A percentile compares a stretch with the other conserved stretches of the same genome.
Conservation (phyloP, 2,797 vertebrate species). For the Megaceryle alcyon region DNA sequence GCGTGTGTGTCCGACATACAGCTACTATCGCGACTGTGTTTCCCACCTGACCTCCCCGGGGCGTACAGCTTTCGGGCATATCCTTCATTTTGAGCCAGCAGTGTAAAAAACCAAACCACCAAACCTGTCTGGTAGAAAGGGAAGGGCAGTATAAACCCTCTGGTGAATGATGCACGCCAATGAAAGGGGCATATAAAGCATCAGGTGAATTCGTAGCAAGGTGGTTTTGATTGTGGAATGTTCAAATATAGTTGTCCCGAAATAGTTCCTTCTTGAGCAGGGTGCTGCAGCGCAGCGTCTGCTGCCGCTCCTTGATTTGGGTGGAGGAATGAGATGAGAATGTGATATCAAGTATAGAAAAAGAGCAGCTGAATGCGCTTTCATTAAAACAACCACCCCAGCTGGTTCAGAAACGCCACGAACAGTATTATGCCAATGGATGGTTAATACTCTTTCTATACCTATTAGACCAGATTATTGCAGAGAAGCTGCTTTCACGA, state of each 20-base stretch:
- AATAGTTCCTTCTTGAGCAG: not conserved
- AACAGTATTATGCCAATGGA: too few species aligned
- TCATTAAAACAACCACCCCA: not conserved
- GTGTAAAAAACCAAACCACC: too few species aligned
- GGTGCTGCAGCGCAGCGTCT: not conserved
- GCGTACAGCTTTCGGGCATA: too few species aligned
- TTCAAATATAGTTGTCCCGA: not conserved
- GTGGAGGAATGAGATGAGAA: not conserved
- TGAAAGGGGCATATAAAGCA: not conserved
- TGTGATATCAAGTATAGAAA: not conserved
- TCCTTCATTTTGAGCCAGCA: too few species aligned
- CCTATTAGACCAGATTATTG: not conserved
- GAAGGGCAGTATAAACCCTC: not conserved
- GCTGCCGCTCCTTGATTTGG: not conserved
- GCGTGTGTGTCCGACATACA: too few species aligned
- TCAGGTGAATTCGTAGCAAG: accelerated
- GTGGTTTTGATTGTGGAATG: not conserved
- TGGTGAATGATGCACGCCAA: not conserved
- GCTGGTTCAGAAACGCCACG: not conserved
- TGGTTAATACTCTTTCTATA: not conserved
- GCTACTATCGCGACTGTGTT: not conserved
- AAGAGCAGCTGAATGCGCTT: not conserved
- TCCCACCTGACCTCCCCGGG: too few species aligned
- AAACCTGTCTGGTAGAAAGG: too few species aligned
- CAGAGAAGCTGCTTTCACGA: not conserved